phyloP scores from a whole-genome alignment of 2,797 vertebrate species.

The Carduelis carduelis region DNA sequence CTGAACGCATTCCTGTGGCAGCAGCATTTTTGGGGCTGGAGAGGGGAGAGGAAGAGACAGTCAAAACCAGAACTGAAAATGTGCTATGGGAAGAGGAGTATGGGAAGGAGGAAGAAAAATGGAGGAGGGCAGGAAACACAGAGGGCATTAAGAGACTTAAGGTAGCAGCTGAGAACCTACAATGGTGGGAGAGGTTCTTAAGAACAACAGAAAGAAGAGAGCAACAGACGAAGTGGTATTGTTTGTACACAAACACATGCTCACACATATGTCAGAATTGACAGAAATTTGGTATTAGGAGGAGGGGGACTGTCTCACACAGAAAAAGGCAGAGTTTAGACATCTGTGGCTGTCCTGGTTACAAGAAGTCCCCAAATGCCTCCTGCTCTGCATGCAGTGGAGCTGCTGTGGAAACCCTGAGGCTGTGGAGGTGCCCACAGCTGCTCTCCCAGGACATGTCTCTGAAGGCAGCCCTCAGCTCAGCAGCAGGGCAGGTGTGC shows the following conservation, averaged over 20 bases:
- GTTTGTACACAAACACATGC: neutral
- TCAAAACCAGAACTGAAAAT: neutral
- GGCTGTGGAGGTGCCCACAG: neutral
- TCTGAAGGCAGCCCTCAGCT: neutral
- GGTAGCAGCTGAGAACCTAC: neutral
- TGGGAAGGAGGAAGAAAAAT: neutral
- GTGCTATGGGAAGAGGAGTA: neutral
- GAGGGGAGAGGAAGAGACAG: neutral
- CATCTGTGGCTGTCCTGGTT: neutral
- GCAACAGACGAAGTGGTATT: neutral
- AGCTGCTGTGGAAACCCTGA: neutral
- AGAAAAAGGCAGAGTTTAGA: neutral
- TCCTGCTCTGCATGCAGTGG: neutral
- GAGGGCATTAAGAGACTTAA: neutral
- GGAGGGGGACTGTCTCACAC: neutral
- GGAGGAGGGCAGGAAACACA: neutral
- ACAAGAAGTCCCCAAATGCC: neutral
- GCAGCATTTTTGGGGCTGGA: neutral
- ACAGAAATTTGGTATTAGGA: neutral
- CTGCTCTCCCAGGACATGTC: neutral
- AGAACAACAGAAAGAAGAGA: neutral
- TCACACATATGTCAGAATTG: neutral
- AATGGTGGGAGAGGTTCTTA: neutral
- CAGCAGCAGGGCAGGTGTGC: fast-evolving
- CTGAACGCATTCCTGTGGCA: neutral